A percentile compares a stretch with the other conserved stretches of the same genome.
phyloP scores from a whole-genome alignment of 2,888 invertebrate species.

The Lucinisca nassula region DNA sequence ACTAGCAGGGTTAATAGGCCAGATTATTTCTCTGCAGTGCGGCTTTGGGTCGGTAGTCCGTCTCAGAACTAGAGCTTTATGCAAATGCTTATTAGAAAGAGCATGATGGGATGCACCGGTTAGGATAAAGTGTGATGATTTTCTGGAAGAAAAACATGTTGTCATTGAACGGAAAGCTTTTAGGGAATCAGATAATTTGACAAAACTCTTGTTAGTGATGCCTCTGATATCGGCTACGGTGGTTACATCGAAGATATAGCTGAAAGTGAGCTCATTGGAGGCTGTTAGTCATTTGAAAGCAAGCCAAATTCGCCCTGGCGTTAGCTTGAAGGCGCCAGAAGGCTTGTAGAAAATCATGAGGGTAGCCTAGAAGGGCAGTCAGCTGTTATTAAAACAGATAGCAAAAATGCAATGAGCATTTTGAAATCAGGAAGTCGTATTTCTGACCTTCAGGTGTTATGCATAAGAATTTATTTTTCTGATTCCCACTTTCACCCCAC shows the following conservation, averaged over 20 bases:
- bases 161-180: too few species aligned
- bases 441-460: conserved; percentile 50
- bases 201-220: too few species aligned
- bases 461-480: too few species aligned
- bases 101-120: too few species aligned
- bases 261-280: conserved; percentile 20
- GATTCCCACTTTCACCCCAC: too few species aligned
- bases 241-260: too few species aligned
- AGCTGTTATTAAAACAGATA: not conserved
- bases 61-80: not conserved
- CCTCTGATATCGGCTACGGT: too few species aligned
- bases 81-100: too few species aligned
- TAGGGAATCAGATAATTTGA: too few species aligned
- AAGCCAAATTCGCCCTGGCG: conserved; percentile 60
- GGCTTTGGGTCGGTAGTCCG: not conserved
- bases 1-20: not conserved
- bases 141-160: too few species aligned
- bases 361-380: not conserved
- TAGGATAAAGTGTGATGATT: too few species aligned
- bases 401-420: not conserved
- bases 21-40: not conserved
- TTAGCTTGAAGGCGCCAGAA: conserved; percentile 51
- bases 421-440: not conserved
- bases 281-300: conserved; percentile 39
- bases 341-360: not conserved